phyloP scores from a whole-genome alignment of 2,113 vertebrate species.

The Leptobrachium leishanense region DNA sequence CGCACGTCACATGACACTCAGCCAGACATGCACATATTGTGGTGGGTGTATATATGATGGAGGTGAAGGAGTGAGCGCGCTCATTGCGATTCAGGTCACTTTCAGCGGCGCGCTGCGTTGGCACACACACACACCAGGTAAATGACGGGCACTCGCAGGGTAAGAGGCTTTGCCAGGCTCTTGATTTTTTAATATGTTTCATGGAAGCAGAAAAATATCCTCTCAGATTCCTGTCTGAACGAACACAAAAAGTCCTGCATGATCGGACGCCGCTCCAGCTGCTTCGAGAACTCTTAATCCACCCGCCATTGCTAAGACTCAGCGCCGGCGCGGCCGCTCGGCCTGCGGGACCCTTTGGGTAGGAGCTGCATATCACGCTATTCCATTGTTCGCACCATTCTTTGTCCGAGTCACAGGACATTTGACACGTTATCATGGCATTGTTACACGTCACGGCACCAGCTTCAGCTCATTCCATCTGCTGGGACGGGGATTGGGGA shows the following conservation, averaged over 20 bases:
- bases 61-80: too few species aligned
- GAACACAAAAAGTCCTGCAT: constrained; percentile 5
- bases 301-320: background rate
- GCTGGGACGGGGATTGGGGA: too few species aligned
- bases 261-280: constrained; percentile 19
- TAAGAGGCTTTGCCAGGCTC: constrained; percentile 29
- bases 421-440: too few species aligned
- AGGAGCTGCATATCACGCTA: constrained; percentile 22
- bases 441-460: too few species aligned
- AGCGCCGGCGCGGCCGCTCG: too few species aligned
- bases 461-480: too few species aligned
- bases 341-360: constrained; percentile 4
- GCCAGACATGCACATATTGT: too few species aligned
- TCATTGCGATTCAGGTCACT: too few species aligned
- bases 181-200: background rate
- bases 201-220: constrained; percentile 17
- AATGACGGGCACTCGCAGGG: background rate
- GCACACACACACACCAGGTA: background rate
- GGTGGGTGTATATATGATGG: too few species aligned
- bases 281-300: constrained; percentile 42
- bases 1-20: too few species aligned
- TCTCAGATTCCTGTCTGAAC: constrained; percentile 1
- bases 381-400: constrained; percentile 20
- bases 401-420: too few species aligned
- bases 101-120: too few species aligned